A percentile compares a stretch with the other conserved stretches of the same genome.
These are phyloP conservation scores for Parus major DNA, from an alignment of 2,113 vertebrate species.

Conservation along the genomic window DNA sequence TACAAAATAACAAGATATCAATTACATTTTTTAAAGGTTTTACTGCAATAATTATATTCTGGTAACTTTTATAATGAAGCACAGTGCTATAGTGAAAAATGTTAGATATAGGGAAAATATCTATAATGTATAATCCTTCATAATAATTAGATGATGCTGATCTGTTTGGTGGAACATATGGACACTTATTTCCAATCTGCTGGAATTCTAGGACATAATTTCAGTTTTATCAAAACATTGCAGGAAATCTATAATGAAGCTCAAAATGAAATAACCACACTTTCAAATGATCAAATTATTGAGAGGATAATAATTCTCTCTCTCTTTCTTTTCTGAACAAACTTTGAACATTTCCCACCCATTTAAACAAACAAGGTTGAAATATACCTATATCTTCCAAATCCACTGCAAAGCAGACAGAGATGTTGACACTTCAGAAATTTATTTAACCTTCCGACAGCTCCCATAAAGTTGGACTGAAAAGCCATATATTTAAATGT, in stretches of 20 bases:
- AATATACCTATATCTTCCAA: neutral
- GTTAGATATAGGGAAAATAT: neutral
- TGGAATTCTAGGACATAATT: neutral
- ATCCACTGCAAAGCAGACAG: neutral
- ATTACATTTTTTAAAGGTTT: neutral
- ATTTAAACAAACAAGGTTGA: neutral
- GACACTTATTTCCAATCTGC: neutral
- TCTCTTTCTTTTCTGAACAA: neutral
- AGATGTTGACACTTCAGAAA: neutral
- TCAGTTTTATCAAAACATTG: neutral
- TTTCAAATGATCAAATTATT: neutral
- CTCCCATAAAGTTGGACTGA: neutral
- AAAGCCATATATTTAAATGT: neutral
- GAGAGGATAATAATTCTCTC: neutral
- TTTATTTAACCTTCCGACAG: neutral
- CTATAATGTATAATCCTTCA: neutral
- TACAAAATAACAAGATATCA: neutral
- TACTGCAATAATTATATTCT: neutral
- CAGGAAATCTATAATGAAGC: neutral
- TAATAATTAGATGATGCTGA: rapidly evolving
- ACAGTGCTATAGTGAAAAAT: neutral
- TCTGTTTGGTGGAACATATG: neutral
- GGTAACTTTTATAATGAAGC: neutral
- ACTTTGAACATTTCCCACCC: neutral
- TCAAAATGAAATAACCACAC: neutral